Conservation (phyloP, 2,797 vertebrate genomes). For the Parauchenoglanis ngamensis region DNA sequence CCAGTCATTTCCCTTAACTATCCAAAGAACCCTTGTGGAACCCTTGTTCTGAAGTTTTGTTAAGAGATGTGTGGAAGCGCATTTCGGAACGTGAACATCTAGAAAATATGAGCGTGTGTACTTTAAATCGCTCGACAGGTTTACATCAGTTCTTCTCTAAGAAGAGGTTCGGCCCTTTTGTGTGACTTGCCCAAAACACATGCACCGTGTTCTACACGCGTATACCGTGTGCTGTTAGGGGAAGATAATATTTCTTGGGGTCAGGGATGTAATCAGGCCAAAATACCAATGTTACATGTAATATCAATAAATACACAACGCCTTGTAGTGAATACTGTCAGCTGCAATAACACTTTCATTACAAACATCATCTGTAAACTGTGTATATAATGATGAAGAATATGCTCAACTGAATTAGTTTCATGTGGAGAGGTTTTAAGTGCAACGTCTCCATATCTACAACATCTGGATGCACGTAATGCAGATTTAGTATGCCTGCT, state of each 20-base stretch:
- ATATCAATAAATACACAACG: background rate
- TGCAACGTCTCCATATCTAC: background rate
- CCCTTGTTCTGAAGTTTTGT: background rate
- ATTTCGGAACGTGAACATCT: background rate
- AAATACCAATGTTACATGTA: background rate
- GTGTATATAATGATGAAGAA: background rate
- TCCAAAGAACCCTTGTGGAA: background rate
- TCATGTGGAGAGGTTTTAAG: background rate
- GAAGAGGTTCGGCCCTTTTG: no score
- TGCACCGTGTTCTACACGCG: background rate
- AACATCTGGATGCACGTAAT: background rate
- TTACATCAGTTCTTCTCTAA: background rate
- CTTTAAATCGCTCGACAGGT: background rate
- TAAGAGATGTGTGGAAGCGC: background rate
- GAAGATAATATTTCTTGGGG: background rate
- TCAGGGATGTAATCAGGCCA: background rate
- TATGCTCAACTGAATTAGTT: background rate
- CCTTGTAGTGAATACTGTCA: background rate
- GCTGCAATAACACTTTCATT: background rate
- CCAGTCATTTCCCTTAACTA: background rate
- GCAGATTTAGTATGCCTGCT: background rate
- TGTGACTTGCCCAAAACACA: background rate
- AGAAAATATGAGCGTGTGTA: background rate
- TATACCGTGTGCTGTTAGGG: background rate
- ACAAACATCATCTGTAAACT: background rate